These are phyloP conservation scores for Entomobrya proxima DNA, from an alignment of 2,888 invertebrate genomes.

Conservation along the genomic window DNA sequence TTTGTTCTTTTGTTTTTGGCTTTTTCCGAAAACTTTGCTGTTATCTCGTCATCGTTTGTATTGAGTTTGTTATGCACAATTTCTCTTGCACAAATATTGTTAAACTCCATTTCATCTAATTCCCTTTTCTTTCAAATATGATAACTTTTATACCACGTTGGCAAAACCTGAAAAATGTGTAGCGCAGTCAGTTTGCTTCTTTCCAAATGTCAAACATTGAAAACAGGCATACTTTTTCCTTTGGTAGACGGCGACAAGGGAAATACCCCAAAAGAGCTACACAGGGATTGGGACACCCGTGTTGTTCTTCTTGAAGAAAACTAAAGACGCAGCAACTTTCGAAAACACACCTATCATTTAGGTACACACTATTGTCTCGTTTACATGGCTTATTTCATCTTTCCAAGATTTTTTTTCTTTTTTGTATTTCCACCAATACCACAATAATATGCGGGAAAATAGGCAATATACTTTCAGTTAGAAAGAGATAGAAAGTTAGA, in stretches of 20 bases:
- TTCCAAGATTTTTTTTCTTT: neutral
- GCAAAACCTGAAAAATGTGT: neutral
- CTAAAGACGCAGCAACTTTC: neutral
- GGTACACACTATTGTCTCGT: neutral
- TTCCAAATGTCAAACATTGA: neutral
- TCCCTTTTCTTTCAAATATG: no score
- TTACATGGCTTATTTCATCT: slow-evolving; percentile 9
- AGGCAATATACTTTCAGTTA: neutral
- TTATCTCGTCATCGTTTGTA: no score
- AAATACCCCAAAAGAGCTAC: neutral
- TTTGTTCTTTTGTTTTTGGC: no score
- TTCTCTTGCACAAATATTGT: no score
- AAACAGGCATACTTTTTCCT: neutral
- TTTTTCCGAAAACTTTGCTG: no score
- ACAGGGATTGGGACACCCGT: neutral
- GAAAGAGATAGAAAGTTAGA: neutral
- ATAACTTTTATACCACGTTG: no score
- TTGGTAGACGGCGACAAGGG: neutral
- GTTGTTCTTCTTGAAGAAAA: neutral
- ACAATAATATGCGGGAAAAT: neutral
- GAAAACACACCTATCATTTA: neutral
- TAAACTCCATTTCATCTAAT: no score
- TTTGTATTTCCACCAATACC: neutral
- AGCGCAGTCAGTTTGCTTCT: neutral
- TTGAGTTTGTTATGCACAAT: no score